Evolutionary conservation across 2,797 vertebrate species (phyloP).

Genomic region (Hafferia zeledoni): DNA sequence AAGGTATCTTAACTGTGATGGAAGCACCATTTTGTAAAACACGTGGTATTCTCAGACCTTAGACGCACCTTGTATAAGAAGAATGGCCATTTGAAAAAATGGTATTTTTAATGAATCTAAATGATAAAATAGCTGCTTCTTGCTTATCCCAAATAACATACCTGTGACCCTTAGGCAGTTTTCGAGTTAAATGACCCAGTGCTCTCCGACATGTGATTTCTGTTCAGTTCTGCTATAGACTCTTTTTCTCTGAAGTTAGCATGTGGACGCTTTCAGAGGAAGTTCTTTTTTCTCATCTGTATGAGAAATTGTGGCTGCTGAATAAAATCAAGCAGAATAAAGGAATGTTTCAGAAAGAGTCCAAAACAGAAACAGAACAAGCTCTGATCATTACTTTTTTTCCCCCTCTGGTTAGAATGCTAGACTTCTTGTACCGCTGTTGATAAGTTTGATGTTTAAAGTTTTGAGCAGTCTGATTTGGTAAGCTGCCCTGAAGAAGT

Average conservation of each 20-base stretch:
- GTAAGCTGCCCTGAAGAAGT: not conserved
- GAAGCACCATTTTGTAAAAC: not conserved
- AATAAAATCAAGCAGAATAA: not conserved
- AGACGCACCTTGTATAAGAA: not conserved
- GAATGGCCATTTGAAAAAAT: not conserved
- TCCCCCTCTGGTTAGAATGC: not conserved
- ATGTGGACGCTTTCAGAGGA: not conserved
- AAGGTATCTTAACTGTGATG: not conserved
- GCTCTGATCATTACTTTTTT: not conserved
- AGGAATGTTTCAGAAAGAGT: not conserved
- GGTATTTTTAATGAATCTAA: not conserved
- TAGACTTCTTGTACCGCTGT: not conserved
- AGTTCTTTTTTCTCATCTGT: not conserved
- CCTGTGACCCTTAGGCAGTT: not conserved
- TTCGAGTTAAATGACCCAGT: not conserved
- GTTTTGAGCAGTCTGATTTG: not conserved
- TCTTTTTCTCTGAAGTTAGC: not conserved
- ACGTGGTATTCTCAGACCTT: not conserved
- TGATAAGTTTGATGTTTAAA: not conserved
- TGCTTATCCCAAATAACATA: not conserved
- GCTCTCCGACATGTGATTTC: not conserved
- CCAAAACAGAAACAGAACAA: not conserved
- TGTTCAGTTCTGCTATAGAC: not conserved
- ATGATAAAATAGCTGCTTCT: not conserved
- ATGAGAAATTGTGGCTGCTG: not conserved